phyloP scores from a whole-genome alignment of 2,113 vertebrate genomes.

The Takifugu flavidus region DNA sequence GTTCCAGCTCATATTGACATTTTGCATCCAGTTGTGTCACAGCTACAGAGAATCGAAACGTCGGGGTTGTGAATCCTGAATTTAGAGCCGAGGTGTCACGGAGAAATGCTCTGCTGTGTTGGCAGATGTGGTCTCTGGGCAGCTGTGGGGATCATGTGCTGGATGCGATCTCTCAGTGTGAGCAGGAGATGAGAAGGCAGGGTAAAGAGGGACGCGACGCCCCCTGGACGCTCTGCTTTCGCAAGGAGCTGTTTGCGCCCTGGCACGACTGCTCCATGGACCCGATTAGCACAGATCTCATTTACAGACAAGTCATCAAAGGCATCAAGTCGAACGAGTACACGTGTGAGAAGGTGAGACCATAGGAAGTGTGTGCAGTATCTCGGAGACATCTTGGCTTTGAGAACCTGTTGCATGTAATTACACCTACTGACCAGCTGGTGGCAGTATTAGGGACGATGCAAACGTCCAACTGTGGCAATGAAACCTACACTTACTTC shows the following conservation, averaged over 20 bases:
- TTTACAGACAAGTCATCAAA: constrained; percentile 85
- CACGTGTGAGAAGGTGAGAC: constrained; percentile 82
- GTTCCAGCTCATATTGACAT: not conserved
- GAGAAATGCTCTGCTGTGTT: not conserved
- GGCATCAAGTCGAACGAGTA: constrained; percentile 85
- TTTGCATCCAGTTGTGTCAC: too few relatives aligned
- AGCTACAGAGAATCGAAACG: too few relatives aligned
- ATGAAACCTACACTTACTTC: too few relatives aligned
- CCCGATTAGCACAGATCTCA: constrained; percentile 84
- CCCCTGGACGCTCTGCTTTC: constrained; percentile 83
- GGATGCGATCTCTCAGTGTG: constrained; percentile 90
- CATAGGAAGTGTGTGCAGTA: too few relatives aligned
- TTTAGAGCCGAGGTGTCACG: not conserved
- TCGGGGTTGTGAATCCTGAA: too few relatives aligned
- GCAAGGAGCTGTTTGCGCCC: constrained; percentile 90
- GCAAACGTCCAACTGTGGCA: too few relatives aligned
- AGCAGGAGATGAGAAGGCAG: constrained; percentile 81
- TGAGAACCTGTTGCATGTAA: too few relatives aligned
- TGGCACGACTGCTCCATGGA: constrained; percentile 86
- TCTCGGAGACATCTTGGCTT: too few relatives aligned
- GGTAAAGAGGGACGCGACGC: constrained; percentile 77
- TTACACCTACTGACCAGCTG: too few relatives aligned
- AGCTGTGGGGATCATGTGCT: constrained; percentile 79
- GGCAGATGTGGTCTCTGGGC: constrained; percentile 89
- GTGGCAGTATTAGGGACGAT: too few relatives aligned